Conservation (phyloP, 2,888 invertebrate species). For the Eugnorisma glareosa region DNA sequence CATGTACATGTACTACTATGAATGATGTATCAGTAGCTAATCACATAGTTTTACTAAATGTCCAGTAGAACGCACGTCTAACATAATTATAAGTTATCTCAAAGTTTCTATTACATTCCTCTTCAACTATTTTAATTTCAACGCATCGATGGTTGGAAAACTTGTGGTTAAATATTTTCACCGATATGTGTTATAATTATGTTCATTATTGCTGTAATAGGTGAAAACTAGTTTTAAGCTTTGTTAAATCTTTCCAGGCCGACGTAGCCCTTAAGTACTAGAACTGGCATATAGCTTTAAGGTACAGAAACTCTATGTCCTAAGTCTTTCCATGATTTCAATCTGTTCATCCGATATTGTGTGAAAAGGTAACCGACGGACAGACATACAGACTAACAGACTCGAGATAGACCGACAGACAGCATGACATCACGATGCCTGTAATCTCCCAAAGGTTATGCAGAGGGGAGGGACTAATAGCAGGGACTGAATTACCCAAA, state of each 20-base stretch:
- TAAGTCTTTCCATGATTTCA: background rate
- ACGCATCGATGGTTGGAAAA: conserved; percentile 48
- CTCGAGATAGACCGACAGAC: background rate
- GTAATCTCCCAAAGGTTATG: background rate
- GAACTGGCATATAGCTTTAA: background rate
- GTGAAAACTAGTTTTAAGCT: background rate
- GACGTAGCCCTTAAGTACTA: too few relatives aligned
- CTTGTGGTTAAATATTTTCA: conserved; percentile 23
- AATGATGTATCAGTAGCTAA: conserved; percentile 45
- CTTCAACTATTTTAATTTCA: conserved; percentile 27
- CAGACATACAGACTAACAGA: background rate
- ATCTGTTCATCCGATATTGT: background rate
- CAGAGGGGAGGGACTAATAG: too few relatives aligned
- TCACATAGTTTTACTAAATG: conserved; percentile 40
- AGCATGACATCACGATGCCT: background rate
- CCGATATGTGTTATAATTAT: background rate
- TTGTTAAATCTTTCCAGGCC: background rate
- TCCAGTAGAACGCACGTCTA: background rate
- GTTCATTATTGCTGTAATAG: background rate
- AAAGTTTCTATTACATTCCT: conserved; percentile 53
- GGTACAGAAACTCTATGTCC: background rate
- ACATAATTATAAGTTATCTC: conserved; percentile 48
- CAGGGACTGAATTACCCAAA: too few relatives aligned
- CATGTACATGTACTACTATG: conserved; percentile 27
- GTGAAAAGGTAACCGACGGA: background rate